Base-by-base conservation (phyloP, 2,888 invertebrate genomes). In the Eristalinus aeneus region DNA sequence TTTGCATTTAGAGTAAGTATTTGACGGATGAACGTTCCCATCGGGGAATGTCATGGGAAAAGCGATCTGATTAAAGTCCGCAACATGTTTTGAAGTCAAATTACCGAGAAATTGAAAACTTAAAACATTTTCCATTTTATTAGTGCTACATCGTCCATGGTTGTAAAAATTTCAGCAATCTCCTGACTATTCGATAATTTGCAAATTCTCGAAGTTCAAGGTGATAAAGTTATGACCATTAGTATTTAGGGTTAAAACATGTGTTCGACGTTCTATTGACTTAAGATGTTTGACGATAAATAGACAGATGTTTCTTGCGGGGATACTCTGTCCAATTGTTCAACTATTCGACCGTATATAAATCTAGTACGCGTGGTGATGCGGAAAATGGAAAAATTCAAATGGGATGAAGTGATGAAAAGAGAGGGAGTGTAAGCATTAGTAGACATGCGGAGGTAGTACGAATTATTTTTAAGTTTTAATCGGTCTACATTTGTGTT, bases 131-230 rank as follows among this genome's bases (percentile, higher is more conserved):
- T 22, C 58, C 54, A 63, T 64, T 10, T 16, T 32, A 63, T 77
- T 67, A 63, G 63, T 54, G 10, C 10, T 23, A 23, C 23, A 56
- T 22, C 56, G 12, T 56, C 56, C 1, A 5, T 11, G 22, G 32
- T 22, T 64, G 56, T 73, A 78, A 83, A 83, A 68, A 76, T 82
- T 39, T 83, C 78, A 78, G 58, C 78, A 73, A 64, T 61, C 60
- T 16, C 39, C 0, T 11, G 23, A 67, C 72, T 68, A 61, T 67
- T 60, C 56, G 65, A 12, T 2, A 53, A 36, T 27, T 32, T 27
- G 2, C 54, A 58, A 31, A 69, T 58, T 53, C 64, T 36, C 56
- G 32, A 82, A 76, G 67, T 72, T 82, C 72, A 82, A 77, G 77
- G 72, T 78, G 72, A 78, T 78, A 46, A 68, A 83, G 73, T 77